These are phyloP conservation scores for Sebastes elongatus DNA, from an alignment of 2,797 vertebrate species.

Conservation along the genomic window DNA sequence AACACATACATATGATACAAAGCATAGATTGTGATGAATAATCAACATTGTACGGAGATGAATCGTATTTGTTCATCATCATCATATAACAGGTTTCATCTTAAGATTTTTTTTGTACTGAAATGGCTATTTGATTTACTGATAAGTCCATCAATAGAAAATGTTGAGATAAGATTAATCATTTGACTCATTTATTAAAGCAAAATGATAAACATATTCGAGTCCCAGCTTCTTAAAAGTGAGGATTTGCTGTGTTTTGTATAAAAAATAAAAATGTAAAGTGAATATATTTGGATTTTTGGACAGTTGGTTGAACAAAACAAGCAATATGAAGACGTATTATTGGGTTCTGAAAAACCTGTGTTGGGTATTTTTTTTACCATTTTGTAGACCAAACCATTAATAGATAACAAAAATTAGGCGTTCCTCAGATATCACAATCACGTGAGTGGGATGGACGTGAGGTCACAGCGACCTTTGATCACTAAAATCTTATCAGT, in stretches of 20 bases:
- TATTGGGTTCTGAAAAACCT: background rate
- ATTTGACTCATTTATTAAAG: background rate
- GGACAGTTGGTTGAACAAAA: background rate
- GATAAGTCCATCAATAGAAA: background rate
- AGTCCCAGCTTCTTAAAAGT: background rate
- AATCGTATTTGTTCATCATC: background rate
- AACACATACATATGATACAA: background rate
- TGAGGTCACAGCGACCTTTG: too few species aligned
- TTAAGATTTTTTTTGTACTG: background rate
- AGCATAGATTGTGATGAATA: fast-evolving
- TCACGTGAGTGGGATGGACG: too few species aligned
- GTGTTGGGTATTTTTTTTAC: background rate
- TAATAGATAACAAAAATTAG: background rate
- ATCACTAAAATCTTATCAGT: too few species aligned
- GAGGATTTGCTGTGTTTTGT: background rate
- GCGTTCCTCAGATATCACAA: too few species aligned
- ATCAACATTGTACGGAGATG: background rate
- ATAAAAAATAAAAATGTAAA: background rate
- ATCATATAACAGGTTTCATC: background rate
- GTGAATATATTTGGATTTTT: background rate
- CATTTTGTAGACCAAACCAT: background rate
- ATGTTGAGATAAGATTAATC: background rate
- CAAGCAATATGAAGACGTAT: background rate
- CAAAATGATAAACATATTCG: background rate
- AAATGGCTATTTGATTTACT: background rate